These are phyloP conservation scores for Hexactinellida sp. DNA, from an alignment of 37 sponge, comb jelly and placozoan genomes.

Conservation along the genomic window DNA sequence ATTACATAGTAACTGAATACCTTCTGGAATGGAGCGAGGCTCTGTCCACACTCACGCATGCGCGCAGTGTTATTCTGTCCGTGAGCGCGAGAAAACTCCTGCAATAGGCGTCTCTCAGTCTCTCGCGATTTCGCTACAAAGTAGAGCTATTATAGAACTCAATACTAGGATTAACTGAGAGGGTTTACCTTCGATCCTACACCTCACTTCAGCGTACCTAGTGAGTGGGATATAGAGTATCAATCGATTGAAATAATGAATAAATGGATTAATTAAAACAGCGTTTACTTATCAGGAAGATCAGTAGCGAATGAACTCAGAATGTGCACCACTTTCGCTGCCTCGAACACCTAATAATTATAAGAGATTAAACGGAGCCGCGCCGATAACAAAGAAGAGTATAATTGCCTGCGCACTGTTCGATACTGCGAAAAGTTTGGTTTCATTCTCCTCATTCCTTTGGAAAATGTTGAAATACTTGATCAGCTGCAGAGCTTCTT, in stretches of 20 bases:
- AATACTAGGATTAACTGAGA: too few relatives aligned
- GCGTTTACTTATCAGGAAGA: constrained; percentile 4
- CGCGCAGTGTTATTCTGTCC: background rate
- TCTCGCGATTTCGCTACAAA: background rate
- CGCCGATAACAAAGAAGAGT: background rate
- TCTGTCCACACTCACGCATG: background rate
- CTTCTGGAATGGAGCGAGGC: background rate
- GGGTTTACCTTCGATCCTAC: constrained; percentile 3
- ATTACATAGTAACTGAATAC: background rate
- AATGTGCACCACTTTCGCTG: constrained; percentile 52
- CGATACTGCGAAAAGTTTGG: background rate
- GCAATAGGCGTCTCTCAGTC: background rate
- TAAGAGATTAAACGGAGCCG: background rate
- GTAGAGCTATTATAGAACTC: background rate
- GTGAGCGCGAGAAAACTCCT: background rate
- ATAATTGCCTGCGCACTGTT: background rate
- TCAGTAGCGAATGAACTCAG: constrained; percentile 44
- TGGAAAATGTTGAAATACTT: constrained; percentile 24
- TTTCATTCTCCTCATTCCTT: background rate
- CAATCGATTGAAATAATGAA: background rate
- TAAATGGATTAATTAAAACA: background rate
- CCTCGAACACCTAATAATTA: constrained; percentile 47
- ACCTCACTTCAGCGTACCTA: background rate
- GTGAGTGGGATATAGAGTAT: background rate
- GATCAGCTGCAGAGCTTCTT: constrained; percentile 59